phyloP scores from a whole-genome alignment of 2,797 vertebrate genomes.

The Pangasius larnaudii region DNA sequence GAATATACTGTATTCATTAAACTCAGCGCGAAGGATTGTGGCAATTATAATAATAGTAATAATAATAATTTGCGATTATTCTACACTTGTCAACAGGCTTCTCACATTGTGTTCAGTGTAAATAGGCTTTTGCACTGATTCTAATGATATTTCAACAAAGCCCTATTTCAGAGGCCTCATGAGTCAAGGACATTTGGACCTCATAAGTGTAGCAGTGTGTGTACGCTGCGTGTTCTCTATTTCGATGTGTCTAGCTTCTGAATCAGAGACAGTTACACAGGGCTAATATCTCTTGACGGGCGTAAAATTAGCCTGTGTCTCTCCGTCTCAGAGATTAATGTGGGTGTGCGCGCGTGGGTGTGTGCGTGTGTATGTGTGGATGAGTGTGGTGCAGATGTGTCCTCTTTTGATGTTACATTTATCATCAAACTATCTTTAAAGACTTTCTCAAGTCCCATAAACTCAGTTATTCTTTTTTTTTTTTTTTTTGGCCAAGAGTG shows the following conservation, averaged over 20 bases:
- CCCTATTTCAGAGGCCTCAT: background rate
- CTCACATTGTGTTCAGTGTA: background rate
- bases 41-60: background rate
- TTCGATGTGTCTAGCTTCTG: conserved; percentile 4
- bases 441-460: conserved; percentile 8
- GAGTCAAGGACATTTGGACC: conserved; percentile 1
- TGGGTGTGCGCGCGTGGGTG: conserved; percentile 28
- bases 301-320: conserved; percentile 50
- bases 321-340: conserved; percentile 32
- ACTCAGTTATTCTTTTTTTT: background rate
- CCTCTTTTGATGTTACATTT: conserved; percentile 22
- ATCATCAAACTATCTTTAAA: conserved; percentile 38
- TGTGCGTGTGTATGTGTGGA: conserved; percentile 29
- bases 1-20: background rate
- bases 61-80: background rate
- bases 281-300: conserved; percentile 47
- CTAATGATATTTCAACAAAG: background rate
- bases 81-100: background rate
- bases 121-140: background rate
- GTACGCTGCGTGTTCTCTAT: background rate
- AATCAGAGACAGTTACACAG: conserved; percentile 34
- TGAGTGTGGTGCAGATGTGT: conserved; percentile 33
- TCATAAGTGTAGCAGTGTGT: background rate
- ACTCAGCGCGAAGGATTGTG: background rate
- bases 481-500: background rate